These are phyloP conservation scores for Hirtodrosophila trivittata DNA, from an alignment of 2,888 invertebrate genomes.

Conservation along the genomic window DNA sequence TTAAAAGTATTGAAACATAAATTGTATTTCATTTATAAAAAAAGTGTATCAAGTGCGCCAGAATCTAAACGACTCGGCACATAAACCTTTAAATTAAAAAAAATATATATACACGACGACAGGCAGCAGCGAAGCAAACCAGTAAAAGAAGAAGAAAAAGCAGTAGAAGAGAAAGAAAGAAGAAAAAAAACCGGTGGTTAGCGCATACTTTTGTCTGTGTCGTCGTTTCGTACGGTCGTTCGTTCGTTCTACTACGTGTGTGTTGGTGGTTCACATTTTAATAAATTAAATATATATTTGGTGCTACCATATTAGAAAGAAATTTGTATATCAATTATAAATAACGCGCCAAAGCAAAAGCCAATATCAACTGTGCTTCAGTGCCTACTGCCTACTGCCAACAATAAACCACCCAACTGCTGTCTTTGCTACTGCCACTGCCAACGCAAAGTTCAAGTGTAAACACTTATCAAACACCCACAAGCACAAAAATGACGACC, in stretches of 20 bases:
- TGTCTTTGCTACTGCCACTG: slow-evolving; percentile 5
- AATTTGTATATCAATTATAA: slow-evolving; percentile 33
- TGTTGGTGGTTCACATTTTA: slow-evolving; percentile 65
- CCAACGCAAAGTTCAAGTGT: slow-evolving; percentile 58
- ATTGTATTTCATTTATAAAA: slow-evolving; percentile 31
- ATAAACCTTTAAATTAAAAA: slow-evolving; percentile 41
- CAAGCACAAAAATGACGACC: slow-evolving; percentile 88
- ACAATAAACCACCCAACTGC: slow-evolving; percentile 27
- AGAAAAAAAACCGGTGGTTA: slow-evolving; percentile 81
- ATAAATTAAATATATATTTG: slow-evolving; percentile 58
- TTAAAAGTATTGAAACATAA: slow-evolving; percentile 48
- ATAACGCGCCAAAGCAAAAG: slow-evolving; percentile 40
- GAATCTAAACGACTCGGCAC: slow-evolving; percentile 30
- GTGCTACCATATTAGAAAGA: slow-evolving; percentile 65
- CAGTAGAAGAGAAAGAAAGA: slow-evolving; percentile 60
- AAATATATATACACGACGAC: slow-evolving; percentile 41
- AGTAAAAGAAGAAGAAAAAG: slow-evolving; percentile 56
- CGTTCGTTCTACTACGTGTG: slow-evolving; percentile 56
- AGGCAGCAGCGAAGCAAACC: slow-evolving; percentile 49
- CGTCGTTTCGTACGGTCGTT: slow-evolving; percentile 57
- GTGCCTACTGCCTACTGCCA: slow-evolving; percentile 48
- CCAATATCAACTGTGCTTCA: slow-evolving; percentile 60
- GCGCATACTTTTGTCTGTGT: slow-evolving; percentile 60
- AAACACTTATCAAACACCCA: slow-evolving; percentile 67
- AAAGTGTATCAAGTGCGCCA: slow-evolving; percentile 37